These are phyloP conservation scores for Drosophila kikkawai DNA, from an alignment of 1,140 invertebrate species.

Conservation along the genomic window DNA sequence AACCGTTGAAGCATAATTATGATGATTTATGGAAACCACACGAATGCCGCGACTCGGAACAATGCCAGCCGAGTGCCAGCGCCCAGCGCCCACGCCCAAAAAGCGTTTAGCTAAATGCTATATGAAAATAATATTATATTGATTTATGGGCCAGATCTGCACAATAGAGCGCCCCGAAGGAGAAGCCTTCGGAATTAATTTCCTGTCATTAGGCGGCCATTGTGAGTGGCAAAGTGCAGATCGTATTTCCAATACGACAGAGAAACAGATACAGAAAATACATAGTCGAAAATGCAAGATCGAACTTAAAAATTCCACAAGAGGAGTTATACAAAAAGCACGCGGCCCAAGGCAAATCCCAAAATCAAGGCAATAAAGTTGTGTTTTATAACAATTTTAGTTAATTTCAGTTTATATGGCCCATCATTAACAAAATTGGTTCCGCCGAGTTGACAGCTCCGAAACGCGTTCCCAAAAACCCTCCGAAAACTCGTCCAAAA, in stretches of 20 bases:
- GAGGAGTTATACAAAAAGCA: conserved; percentile 33
- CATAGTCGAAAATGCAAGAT: conserved; percentile 16
- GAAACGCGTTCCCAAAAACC: conserved; percentile 52
- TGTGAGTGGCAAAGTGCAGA: conserved; percentile 66
- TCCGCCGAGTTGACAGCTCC: conserved; percentile 75
- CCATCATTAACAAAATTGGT: conserved; percentile 79
- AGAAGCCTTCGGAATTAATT: conserved; percentile 74
- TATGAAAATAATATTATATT: conserved; percentile 68
- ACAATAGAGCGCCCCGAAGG: conserved; percentile 56
- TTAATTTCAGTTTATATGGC: conserved; percentile 66
- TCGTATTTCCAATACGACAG: conserved; percentile 48
- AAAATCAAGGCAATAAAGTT: conserved; percentile 59
- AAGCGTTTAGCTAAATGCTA: conserved; percentile 73
- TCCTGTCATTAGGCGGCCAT: conserved; percentile 70
- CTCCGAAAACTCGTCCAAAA: conserved; percentile 50
- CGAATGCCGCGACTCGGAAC: conserved; percentile 36
- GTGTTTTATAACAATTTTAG: conserved; percentile 76
- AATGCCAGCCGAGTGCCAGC: conserved; percentile 48
- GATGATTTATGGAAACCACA: conserved; percentile 66
- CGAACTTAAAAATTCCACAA: conserved; percentile 28
- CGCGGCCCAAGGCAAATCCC: conserved; percentile 21
- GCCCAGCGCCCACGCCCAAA: conserved; percentile 64
- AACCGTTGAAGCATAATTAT: conserved; percentile 71
- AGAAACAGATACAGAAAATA: background rate
- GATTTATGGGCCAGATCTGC: conserved; percentile 71